Base-by-base conservation (phyloP, 2,113 vertebrate genomes). In the Ailurus styani region DNA sequence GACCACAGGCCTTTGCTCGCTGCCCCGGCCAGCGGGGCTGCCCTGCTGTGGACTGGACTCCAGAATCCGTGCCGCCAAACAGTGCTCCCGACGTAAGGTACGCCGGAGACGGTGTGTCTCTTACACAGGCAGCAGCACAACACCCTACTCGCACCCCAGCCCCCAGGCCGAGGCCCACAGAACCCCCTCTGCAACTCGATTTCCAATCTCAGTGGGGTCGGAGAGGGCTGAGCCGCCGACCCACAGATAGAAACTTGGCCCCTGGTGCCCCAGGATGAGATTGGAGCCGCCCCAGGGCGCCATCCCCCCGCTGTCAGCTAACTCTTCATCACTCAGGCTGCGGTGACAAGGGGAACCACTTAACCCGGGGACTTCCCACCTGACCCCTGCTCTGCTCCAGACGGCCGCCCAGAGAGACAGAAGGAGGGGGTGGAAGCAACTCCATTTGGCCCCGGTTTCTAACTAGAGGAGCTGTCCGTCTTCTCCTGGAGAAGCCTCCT, bases 51-150 rank as follows among this genome's bases (percentile, higher is more conserved):
- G 55, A 42, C n/a, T 18, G 47, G 29, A 20, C 12, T 84, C 70
- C n/a, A 6, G 90, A n/a, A 27, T 29, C 15, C 6, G 1, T 2
- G 6, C 55, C 29, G 7, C 68, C 40, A 11, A 52, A 84, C n/a
- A 72, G 29, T 40, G 21, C 45, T 23, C 72, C 42, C 11, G 21
- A 70, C 10, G 34, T 31, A 31, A 29, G 14, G 42, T 3, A 8
- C 1, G 6, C 70, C 27, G 13, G 23, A 55, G 42, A 27, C 1
- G 3, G 9, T 0, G 9, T 9, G 21, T 72, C 50, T 34, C 40
- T 50, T 37, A 45, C 54, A 8, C 4, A 55, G 55, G 25, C 21
- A 50, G 11, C 2, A n/a, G 9, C 20, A 37, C 72, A 4, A 14
- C 3, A 29, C 85, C 40, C 13, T 27, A n/a, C 81, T 45, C 50